A percentile compares a stretch with the other conserved stretches of the same genome.
phyloP scores from a whole-genome alignment of 1,140 invertebrate species.

The Schmidtea mediterranea region DNA sequence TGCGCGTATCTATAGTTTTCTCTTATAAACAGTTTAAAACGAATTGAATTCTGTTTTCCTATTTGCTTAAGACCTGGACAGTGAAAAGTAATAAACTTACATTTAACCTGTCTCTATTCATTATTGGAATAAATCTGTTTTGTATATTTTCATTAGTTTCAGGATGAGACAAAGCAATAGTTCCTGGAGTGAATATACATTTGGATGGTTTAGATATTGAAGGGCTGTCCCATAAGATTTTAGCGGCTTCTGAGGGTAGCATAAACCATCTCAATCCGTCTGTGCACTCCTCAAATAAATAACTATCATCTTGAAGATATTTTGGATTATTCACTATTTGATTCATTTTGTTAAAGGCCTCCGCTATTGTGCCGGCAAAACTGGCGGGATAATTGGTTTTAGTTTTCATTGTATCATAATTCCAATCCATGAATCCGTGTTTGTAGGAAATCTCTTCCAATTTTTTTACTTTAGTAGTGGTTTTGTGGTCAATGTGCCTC shows the following conservation, averaged over 20 bases:
- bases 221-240: constrained; percentile 42
- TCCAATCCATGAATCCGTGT: constrained; percentile 39
- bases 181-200: constrained; percentile 33
- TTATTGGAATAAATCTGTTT: too few species aligned
- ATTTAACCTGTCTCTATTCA: too few species aligned
- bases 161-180: constrained; percentile 8
- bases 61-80: too few species aligned
- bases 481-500: constrained; percentile 49
- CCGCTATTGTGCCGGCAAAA: too few species aligned
- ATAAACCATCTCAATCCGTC: constrained; percentile 54
- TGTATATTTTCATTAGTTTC: neutral
- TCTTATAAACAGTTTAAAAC: too few species aligned
- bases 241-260: constrained; percentile 49
- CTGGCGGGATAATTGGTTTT: too few species aligned
- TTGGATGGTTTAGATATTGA: constrained; percentile 40
- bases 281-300: constrained; percentile 45
- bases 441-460: constrained; percentile 46
- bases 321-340: too few species aligned
- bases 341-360: too few species aligned
- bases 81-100: too few species aligned
- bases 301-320: constrained; percentile 36
- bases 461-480: constrained; percentile 51
- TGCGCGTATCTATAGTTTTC: too few species aligned
- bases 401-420: neutral
- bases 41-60: too few species aligned